Evolutionary conservation across 2,888 invertebrate genomes (phyloP).

Genomic region (Chrysolina americana): DNA sequence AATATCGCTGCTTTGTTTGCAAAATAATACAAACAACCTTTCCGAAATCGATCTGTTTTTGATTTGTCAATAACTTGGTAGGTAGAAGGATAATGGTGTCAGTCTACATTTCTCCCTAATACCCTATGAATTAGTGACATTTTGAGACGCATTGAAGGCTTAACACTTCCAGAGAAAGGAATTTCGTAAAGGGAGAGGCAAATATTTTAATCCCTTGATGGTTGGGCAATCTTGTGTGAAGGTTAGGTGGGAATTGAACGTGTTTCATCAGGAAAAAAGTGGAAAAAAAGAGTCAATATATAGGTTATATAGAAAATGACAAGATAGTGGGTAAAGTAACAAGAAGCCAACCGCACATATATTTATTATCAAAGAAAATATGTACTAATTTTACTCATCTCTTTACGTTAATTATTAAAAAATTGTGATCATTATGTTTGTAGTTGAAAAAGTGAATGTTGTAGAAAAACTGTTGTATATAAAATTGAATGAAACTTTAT

Average conservation of each 20-base stretch:
- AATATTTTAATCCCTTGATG: conserved; percentile 34
- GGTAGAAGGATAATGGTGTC: conserved; percentile 25
- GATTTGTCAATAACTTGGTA: conserved; percentile 34
- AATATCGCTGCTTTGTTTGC: conserved; percentile 50
- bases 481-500: too few species aligned
- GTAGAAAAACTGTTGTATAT: too few species aligned
- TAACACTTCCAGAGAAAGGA: conserved; percentile 45
- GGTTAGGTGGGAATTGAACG: neutral
- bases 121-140: conserved; percentile 42
- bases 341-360: too few species aligned
- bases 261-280: neutral
- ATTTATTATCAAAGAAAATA: too few species aligned
- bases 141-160: conserved; percentile 44
- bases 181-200: conserved; percentile 36
- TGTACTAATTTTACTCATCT: too few species aligned
- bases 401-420: too few species aligned
- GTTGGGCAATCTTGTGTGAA: conserved; percentile 34
- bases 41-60: conserved; percentile 43
- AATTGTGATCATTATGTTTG: too few species aligned
- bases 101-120: conserved; percentile 41
- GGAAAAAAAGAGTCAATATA: neutral
- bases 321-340: too few species aligned
- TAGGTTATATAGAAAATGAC: too few species aligned
- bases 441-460: too few species aligned
- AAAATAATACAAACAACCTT: conserved; percentile 54